Evolutionary conservation across 2,113 vertebrate genomes (phyloP).

Genomic region (Oreochromis tanganicae): DNA sequence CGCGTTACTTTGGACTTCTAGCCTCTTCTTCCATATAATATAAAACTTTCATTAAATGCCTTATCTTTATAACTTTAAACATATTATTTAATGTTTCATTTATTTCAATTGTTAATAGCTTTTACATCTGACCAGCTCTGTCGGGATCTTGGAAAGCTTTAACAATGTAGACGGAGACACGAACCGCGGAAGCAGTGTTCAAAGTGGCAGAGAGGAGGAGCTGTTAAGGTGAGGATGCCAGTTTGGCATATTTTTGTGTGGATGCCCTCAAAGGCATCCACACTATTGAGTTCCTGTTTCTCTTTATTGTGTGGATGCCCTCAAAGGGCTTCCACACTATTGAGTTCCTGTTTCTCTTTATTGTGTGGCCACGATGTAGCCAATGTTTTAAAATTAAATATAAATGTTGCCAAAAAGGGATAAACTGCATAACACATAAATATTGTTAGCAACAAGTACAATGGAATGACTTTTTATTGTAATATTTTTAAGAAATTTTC

Average conservation of each 20-base stretch:
- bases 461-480: too few relatives aligned
- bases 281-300: too few relatives aligned
- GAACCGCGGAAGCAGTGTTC: neutral
- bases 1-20: neutral
- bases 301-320: too few relatives aligned
- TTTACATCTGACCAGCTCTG: neutral
- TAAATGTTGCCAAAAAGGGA: too few relatives aligned
- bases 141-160: neutral
- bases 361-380: too few relatives aligned
- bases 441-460: too few relatives aligned
- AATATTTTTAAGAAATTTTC: too few relatives aligned
- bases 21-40: neutral
- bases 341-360: too few relatives aligned
- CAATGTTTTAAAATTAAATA: too few relatives aligned
- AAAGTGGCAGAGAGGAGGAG: neutral
- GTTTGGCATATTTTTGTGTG: neutral
- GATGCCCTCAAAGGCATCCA: too few relatives aligned
- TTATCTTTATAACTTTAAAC: neutral
- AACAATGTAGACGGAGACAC: neutral
- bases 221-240: neutral
- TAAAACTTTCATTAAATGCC: neutral
- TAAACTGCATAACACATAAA: too few relatives aligned
- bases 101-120: neutral
- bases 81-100: neutral
- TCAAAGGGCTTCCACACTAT: too few relatives aligned